Conservation (phyloP, 2,113 vertebrate genomes). For the Erpornis zantholeuca region DNA sequence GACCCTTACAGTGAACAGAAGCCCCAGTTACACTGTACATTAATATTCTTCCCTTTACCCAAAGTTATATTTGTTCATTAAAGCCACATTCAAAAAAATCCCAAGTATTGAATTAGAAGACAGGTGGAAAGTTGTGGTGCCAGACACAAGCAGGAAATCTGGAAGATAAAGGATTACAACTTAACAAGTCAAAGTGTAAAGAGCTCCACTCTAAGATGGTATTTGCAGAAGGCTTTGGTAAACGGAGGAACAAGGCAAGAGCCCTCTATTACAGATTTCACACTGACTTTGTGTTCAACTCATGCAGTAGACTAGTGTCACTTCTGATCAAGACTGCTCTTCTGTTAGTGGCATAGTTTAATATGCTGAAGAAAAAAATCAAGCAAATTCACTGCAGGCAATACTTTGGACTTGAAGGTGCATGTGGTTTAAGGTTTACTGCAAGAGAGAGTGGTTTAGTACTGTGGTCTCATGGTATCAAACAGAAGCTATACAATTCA, state of each 20-base stretch:
- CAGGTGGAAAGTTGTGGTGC: slow-evolving; percentile 25
- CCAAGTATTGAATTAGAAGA: neutral
- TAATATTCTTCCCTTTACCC: slow-evolving; percentile 26
- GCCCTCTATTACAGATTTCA: neutral
- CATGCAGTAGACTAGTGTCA: neutral
- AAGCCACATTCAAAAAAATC: neutral
- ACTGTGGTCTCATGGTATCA: neutral
- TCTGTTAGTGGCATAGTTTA: neutral
- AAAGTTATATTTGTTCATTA: neutral
- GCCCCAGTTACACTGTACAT: slow-evolving; percentile 41
- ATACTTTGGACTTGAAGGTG: neutral
- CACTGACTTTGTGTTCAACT: neutral
- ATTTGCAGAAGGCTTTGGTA: neutral
- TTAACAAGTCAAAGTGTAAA: neutral
- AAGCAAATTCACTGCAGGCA: neutral
- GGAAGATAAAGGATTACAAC: neutral
- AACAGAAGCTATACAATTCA: neutral
- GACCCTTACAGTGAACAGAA: slow-evolving; percentile 61
- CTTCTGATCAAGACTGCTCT: neutral
- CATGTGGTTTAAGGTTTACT: neutral
- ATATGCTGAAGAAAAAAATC: neutral
- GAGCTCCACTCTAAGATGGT: neutral
- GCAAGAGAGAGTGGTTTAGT: neutral
- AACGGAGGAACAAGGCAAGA: neutral
- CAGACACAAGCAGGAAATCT: neutral